Conservation (phyloP, 2,797 vertebrate genomes). For the Onychomys leucogaster region DNA sequence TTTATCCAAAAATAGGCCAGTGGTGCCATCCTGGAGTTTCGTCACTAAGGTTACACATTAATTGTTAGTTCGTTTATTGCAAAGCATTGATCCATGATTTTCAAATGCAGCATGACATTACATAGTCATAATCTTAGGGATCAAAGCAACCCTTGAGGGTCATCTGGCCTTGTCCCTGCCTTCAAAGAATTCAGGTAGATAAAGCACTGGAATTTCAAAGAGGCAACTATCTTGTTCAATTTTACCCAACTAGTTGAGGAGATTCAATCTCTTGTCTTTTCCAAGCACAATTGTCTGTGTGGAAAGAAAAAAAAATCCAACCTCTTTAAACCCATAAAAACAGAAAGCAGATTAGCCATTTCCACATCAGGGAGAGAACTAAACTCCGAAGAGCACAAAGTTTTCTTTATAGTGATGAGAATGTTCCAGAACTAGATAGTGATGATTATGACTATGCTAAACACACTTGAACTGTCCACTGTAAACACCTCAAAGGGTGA, state of each 20-base stretch:
- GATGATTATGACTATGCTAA: background rate
- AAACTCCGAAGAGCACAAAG: background rate
- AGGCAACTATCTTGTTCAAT: conserved; percentile 10
- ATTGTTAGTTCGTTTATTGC: conserved; percentile 5
- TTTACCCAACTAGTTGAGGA: conserved; percentile 31
- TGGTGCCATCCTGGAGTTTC: conserved; percentile 53
- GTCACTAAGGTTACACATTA: conserved; percentile 71
- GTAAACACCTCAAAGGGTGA: background rate
- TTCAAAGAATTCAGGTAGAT: conserved; percentile 44
- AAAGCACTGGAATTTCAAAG: conserved; percentile 49
- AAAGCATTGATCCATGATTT: conserved; percentile 49
- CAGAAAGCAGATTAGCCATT: conserved; percentile 40
- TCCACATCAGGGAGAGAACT: background rate
- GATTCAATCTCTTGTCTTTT: conserved; percentile 17
- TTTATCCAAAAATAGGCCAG: conserved; percentile 49
- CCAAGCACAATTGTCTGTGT: conserved; percentile 25
- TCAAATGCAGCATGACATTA: conserved; percentile 47
- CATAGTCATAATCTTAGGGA: conserved; percentile 7
- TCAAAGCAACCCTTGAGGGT: background rate
- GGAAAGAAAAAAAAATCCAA: conserved; percentile 29
- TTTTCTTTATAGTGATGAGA: background rate
- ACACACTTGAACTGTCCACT: background rate
- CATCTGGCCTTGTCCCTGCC: background rate
- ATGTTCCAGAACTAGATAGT: background rate
- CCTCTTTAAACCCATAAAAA: conserved; percentile 34